These are phyloP conservation scores for Sussaba pulchella DNA, from an alignment of 2,888 invertebrate species.

Conservation along the genomic window DNA sequence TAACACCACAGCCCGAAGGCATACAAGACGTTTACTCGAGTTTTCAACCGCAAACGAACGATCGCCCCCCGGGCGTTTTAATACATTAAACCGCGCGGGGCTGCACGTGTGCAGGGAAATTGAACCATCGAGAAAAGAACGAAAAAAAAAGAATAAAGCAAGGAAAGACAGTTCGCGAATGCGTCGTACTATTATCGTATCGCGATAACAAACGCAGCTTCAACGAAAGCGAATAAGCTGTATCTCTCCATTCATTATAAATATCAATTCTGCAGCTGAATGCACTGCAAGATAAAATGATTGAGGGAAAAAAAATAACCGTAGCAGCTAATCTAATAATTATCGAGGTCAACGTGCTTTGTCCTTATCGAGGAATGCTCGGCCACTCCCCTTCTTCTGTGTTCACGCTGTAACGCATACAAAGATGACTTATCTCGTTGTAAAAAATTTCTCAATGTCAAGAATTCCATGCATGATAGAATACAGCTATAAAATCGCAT, in stretches of 20 bases:
- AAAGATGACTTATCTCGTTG: conserved; percentile 49
- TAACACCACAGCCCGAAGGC: conserved; percentile 37
- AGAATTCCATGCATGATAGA: conserved; percentile 33
- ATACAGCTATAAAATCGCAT: too few species aligned
- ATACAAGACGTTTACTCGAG: conserved; percentile 3
- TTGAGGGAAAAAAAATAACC: too few species aligned
- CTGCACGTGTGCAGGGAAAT: conserved; percentile 49
- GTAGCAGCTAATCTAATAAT: conserved; percentile 31
- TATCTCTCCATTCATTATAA: conserved; percentile 45
- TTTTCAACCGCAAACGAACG: conserved; percentile 24
- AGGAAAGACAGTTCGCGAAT: conserved; percentile 22
- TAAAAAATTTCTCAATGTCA: too few species aligned
- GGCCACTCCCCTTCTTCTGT: conserved; percentile 47
- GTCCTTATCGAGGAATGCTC: conserved; percentile 42
- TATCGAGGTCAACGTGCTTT: conserved; percentile 62
- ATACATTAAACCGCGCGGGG: neutral
- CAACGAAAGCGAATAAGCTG: conserved; percentile 11
- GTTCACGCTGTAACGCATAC: conserved; percentile 29
- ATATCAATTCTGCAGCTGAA: conserved; percentile 19
- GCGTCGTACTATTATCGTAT: conserved; percentile 33
- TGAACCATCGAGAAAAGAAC: too few species aligned
- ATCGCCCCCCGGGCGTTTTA: conserved; percentile 30
- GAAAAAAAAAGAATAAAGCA: conserved; percentile 39
- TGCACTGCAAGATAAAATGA: conserved; percentile 16
- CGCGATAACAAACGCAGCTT: conserved; percentile 13